Base-by-base conservation (phyloP, 2,113 vertebrate species). In the Lophotis ruficrista region DNA sequence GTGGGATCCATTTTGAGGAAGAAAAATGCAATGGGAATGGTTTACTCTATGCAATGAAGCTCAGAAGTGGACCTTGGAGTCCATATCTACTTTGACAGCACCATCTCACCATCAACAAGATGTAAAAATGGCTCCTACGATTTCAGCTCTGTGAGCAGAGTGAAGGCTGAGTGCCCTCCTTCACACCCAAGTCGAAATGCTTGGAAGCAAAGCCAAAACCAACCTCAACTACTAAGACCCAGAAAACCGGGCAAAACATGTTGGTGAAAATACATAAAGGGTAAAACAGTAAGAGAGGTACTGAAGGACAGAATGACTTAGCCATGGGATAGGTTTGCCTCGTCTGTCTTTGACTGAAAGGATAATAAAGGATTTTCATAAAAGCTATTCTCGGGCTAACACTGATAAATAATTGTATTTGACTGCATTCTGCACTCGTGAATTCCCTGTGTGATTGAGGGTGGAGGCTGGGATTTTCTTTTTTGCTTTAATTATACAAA, bases 401-500 rank as follows among this genome's bases (percentile, higher is more conserved):
- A 13, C 48, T 64, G 85, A 69, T 64, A 92, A 95, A 90, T 83
- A 64, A 81, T 87, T 72, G 78, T 80, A 38, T 92, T 81, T 81
- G 69, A 65, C 58, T 84, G 60, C 73, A 24, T 73, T 94, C 58
- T 37, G 33, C 50, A 23, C 38, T 84, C 47, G 1, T 54, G 57
- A 91, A 88, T 95, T 83, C 89, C 93, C 79, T 51, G 31, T 70
- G 82, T 6, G 71, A 45, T 33, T 60, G 30, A 86, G 43, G 65
- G 53, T 71, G 81, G 85, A 92, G 76, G 87, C 6, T 90, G 50
- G 58, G 81, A 68, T 87, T 84, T 91, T 85, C 50, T 69, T 77
- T 73, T 65, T 53, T 65, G 53, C 69, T 94, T 96, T 96, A 89
- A 95, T 94, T 97, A 91, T 78, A 77, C 31, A 92, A 48, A 64